Conservation (phyloP, 2,113 vertebrate species). For the Hypanus sabinus region DNA sequence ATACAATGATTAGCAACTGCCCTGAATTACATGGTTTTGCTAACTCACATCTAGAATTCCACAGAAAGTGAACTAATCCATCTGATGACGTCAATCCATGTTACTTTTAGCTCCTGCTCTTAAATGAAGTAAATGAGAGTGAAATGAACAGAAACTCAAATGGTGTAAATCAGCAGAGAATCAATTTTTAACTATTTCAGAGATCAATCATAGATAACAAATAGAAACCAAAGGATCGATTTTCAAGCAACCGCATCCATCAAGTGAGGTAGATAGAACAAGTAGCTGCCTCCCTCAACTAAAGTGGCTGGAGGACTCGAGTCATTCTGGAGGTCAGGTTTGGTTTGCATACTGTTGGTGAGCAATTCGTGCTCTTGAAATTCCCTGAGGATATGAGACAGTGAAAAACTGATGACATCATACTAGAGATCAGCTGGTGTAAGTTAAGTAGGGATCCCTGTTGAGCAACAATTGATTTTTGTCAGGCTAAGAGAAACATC, state of each 20-base stretch:
- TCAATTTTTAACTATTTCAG: background rate
- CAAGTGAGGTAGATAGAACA: background rate
- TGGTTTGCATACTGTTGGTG: background rate
- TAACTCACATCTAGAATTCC: background rate
- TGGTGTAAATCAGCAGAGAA: background rate
- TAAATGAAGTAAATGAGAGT: background rate
- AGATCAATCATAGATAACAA: background rate
- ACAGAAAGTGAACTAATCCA: background rate
- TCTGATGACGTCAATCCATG: background rate
- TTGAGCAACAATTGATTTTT: background rate
- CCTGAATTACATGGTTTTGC: background rate
- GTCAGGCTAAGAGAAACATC: background rate
- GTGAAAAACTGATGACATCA: background rate
- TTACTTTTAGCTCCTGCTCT: background rate
- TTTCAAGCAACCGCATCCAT: background rate
- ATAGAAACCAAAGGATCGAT: background rate
- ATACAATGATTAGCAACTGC: background rate
- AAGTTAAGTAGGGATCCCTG: background rate
- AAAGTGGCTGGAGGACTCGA: background rate
- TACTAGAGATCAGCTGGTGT: background rate
- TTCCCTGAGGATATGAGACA: background rate
- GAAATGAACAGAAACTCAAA: background rate
- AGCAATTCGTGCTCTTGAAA: background rate
- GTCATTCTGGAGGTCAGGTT: background rate
- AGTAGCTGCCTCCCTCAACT: background rate